These are phyloP conservation scores for Rousettus leschenaultii DNA, from an alignment of 2,113 vertebrate species.

Conservation along the genomic window DNA sequence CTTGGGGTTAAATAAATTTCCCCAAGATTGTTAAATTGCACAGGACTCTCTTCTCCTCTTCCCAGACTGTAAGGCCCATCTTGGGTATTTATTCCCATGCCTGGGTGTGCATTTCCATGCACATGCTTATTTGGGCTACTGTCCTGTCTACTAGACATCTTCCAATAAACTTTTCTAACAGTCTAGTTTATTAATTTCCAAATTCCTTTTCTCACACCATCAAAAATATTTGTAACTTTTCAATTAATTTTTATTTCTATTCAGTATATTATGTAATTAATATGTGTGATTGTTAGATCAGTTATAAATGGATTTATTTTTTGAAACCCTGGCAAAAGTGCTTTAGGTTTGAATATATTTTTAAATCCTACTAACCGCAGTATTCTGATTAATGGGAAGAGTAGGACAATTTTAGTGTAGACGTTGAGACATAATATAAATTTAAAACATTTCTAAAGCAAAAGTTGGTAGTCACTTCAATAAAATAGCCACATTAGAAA, in stretches of 20 bases:
- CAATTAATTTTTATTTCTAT: not conserved
- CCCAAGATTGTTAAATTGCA: not conserved
- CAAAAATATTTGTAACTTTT: not conserved
- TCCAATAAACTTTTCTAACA: not conserved
- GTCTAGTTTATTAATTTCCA: not conserved
- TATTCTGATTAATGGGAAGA: not conserved
- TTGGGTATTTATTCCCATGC: not conserved
- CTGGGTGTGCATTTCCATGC: no score
- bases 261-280: not conserved
- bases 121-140: no score
- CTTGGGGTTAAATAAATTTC: fast-evolving
- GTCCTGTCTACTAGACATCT: no score
- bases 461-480: not conserved
- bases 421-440: not conserved
- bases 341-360: not conserved
- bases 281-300: not conserved
- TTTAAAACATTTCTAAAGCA: not conserved
- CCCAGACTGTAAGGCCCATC: fast-evolving
- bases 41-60: not conserved
- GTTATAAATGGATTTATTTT: not conserved
- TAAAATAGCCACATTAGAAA: not conserved
- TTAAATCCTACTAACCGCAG: not conserved
- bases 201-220: not conserved
- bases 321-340: not conserved
- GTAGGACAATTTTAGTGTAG: not conserved